phyloP scores from a whole-genome alignment of 2,888 invertebrate species.

The Sympetrum striolatum region DNA sequence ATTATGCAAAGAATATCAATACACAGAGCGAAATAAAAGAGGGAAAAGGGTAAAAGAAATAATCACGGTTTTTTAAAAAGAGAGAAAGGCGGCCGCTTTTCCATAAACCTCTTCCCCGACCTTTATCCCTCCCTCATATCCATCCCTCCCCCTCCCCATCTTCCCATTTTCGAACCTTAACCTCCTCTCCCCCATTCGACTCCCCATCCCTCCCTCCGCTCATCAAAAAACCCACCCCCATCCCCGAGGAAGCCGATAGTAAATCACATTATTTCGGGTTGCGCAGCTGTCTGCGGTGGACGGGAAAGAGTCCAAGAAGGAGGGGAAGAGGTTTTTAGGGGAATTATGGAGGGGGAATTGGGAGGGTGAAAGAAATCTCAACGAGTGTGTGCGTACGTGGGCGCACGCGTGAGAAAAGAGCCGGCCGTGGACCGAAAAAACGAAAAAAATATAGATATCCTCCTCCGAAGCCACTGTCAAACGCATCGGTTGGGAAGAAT shows the following conservation, averaged over 20 bases:
- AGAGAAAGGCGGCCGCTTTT: background rate
- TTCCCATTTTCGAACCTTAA: background rate
- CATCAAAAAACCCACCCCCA: background rate
- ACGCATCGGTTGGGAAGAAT: conserved; percentile 26
- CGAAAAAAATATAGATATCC: background rate
- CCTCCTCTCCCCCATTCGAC: background rate
- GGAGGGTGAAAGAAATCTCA: background rate
- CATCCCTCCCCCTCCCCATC: background rate
- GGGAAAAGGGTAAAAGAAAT: too few species aligned
- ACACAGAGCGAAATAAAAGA: too few species aligned
- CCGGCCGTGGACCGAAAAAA: background rate
- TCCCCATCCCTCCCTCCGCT: background rate
- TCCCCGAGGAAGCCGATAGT: background rate
- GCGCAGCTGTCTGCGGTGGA: conserved; percentile 33
- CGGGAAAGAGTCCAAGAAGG: background rate
- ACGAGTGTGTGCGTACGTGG: background rate
- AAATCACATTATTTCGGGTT: conserved; percentile 37
- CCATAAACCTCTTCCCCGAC: background rate
- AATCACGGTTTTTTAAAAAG: background rate
- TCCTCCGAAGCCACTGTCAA: background rate
- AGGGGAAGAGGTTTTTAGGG: background rate
- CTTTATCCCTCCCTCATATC: background rate
- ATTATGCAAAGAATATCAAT: too few species aligned
- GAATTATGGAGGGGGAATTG: background rate
- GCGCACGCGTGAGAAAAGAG: background rate